phyloP scores from a whole-genome alignment of 2,888 invertebrate genomes.

The Mellilla xanthometata region DNA sequence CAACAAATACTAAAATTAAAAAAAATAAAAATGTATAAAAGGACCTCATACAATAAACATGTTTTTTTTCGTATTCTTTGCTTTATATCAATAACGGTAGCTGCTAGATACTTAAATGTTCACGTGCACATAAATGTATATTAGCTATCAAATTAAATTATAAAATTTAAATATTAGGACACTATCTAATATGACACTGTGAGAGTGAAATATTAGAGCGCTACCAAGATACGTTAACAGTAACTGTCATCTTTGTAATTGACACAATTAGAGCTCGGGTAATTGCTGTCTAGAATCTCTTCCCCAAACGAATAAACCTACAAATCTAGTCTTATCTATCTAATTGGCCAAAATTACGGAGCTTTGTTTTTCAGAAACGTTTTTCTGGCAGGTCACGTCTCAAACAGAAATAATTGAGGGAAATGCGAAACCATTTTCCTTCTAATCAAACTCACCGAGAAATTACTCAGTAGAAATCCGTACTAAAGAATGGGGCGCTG shows the following conservation, averaged over 20 bases:
- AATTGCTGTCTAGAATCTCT: conserved; percentile 9
- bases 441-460: conserved; percentile 29
- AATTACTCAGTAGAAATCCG: conserved; percentile 25
- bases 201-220: neutral
- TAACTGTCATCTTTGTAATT: conserved; percentile 3
- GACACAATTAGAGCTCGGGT: conserved; percentile 10
- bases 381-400: conserved; percentile 14
- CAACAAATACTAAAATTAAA: too few species aligned
- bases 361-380: conserved; percentile 15
- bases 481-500: conserved; percentile 26
- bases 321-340: conserved; percentile 4
- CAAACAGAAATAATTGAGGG: conserved; percentile 26
- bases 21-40: too few species aligned
- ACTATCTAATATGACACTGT: neutral
- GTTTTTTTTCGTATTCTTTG: too few species aligned
- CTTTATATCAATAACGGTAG: too few species aligned
- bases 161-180: too few species aligned
- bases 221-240: conserved; percentile 4
- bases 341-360: conserved; percentile 15
- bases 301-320: neutral
- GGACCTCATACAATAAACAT: too few species aligned
- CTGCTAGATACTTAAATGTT: too few species aligned
- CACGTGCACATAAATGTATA: too few species aligned
- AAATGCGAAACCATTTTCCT: conserved; percentile 28
- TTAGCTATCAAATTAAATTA: too few species aligned